Percentiles rank a stretch among this genome's conserved stretches.
Conservation (phyloP, 2,797 vertebrate genomes). For the Anguilla megastoma region DNA sequence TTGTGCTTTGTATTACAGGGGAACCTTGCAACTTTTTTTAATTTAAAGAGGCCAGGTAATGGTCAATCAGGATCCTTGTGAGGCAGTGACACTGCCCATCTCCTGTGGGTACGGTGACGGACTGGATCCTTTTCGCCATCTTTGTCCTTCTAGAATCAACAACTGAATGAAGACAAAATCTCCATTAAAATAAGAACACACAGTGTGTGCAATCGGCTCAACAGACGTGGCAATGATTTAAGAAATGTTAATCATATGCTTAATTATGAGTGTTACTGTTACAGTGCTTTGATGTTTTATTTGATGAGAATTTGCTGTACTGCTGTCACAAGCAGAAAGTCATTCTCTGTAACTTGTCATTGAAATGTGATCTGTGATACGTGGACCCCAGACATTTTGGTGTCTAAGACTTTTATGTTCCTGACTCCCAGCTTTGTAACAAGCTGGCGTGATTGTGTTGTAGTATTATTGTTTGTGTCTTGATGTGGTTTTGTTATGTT, state of each 20-base stretch:
- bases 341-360: neutral
- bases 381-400: slow-evolving; percentile 17
- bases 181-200: neutral
- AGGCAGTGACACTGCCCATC: slow-evolving; percentile 1
- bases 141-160: neutral
- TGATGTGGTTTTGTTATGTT: neutral
- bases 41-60: neutral
- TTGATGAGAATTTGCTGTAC: neutral
- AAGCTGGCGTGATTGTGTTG: slow-evolving; percentile 23
- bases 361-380: neutral
- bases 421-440: slow-evolving; percentile 31
- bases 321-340: neutral
- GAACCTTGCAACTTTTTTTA: slow-evolving; percentile 11
- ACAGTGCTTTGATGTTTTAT: neutral
- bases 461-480: neutral
- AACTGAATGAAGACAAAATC: neutral
- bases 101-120: neutral
- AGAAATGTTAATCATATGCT: neutral
- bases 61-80: neutral
- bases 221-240: neutral
- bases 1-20: slow-evolving; percentile 22
- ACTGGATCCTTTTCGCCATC: neutral
- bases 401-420: slow-evolving; percentile 23
- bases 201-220: neutral
- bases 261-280: neutral